Percentiles rank a stretch among this genome's conserved stretches.
phyloP scores from a whole-genome alignment of 2,113 vertebrate genomes.

The Pseudorasbora parva region DNA sequence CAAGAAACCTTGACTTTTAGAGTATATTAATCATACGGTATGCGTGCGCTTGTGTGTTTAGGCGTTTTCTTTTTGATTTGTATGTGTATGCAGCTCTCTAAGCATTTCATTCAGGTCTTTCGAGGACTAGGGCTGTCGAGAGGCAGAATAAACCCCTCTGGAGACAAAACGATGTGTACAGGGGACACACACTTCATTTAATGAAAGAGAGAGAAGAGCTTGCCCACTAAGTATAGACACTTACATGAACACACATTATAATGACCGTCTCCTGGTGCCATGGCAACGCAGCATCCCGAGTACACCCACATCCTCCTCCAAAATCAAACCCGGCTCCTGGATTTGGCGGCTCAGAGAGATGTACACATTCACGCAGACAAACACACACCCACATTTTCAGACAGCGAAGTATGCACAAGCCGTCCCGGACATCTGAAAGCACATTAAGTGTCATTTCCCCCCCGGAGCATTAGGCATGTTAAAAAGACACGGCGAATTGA shows the following conservation, averaged over 20 bases:
- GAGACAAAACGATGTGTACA: slow-evolving; percentile 13
- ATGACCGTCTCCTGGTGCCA: slow-evolving; percentile 50
- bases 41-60: not conserved
- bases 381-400: slow-evolving; percentile 50
- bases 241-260: slow-evolving; percentile 35
- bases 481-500: slow-evolving; percentile 63
- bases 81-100: not conserved
- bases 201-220: slow-evolving; percentile 45
- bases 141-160: slow-evolving; percentile 27
- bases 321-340: slow-evolving; percentile 48
- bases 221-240: slow-evolving; percentile 37
- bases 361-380: slow-evolving; percentile 22
- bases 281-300: slow-evolving; percentile 55
- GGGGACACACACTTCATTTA: slow-evolving; percentile 43
- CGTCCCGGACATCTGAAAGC: slow-evolving; percentile 67
- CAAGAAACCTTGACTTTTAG: not conserved
- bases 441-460: slow-evolving; percentile 69
- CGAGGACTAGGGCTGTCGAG: slow-evolving; percentile 4
- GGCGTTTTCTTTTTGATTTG: not conserved
- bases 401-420: slow-evolving; percentile 50
- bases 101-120: slow-evolving; percentile 40
- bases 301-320: slow-evolving; percentile 44
- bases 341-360: slow-evolving; percentile 36
- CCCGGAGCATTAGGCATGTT: slow-evolving; percentile 58
- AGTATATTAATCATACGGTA: not conserved